phyloP scores from a whole-genome alignment of 2,888 invertebrate species.

The Pterostichus niger region DNA sequence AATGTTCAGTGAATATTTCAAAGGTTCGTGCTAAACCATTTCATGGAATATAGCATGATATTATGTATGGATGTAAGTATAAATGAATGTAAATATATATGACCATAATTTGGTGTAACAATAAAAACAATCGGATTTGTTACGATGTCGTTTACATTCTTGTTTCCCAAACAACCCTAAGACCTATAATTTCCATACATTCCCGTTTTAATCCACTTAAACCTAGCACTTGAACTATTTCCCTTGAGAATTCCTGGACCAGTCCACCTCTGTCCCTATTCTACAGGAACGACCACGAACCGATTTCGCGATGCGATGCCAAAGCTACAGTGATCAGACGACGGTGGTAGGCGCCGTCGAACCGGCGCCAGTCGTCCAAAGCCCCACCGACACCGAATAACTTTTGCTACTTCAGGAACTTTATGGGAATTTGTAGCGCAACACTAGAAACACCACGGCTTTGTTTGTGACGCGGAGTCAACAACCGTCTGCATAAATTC shows the following conservation, averaged over 20 bases:
- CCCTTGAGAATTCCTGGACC: slow-evolving; percentile 4
- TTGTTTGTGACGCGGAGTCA: slow-evolving; percentile 35
- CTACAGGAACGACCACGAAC: too few species aligned
- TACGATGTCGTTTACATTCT: too few species aligned
- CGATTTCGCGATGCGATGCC: too few species aligned
- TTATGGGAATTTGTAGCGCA: slow-evolving; percentile 36
- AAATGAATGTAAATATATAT: too few species aligned
- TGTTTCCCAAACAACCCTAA: too few species aligned
- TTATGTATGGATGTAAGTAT: too few species aligned
- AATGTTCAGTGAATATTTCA: too few species aligned
- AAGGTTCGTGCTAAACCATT: too few species aligned
- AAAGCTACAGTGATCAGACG: not conserved
- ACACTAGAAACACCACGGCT: slow-evolving; percentile 9
- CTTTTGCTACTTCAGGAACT: slow-evolving; percentile 11
- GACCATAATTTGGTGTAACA: too few species aligned
- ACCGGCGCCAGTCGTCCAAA: slow-evolving; percentile 2
- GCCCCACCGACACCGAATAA: not conserved
- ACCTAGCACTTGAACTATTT: not conserved
- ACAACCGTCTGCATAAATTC: slow-evolving; percentile 16
- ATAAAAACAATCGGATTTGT: too few species aligned
- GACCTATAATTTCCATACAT: not conserved
- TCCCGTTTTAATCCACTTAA: slow-evolving; percentile 33
- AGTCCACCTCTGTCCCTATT: not conserved
- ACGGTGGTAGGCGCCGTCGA: slow-evolving; percentile 21
- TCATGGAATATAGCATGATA: too few species aligned